These are phyloP conservation scores for Acholoe squamosa DNA, from an alignment of 2,888 invertebrate genomes.

Conservation along the genomic window DNA sequence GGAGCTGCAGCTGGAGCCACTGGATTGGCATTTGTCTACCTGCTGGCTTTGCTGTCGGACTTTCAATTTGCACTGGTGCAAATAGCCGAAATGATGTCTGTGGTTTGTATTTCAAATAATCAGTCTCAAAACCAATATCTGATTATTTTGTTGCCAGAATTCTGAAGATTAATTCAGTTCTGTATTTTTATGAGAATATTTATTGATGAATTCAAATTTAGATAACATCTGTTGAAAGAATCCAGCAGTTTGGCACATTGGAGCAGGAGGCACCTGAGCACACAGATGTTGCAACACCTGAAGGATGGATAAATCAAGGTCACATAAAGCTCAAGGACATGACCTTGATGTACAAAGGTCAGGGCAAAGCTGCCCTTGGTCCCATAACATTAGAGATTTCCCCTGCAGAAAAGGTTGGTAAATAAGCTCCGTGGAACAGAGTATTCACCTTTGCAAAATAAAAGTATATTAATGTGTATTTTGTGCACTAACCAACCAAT, in stretches of 20 bases:
- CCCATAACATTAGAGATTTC: background rate
- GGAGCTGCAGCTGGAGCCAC: background rate
- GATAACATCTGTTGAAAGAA: conserved; percentile 55
- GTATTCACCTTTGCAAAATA: no score
- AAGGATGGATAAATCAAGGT: background rate
- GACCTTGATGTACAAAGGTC: background rate
- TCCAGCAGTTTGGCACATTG: background rate
- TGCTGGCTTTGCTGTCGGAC: background rate
- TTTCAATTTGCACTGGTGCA: background rate
- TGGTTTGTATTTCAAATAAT: no score
- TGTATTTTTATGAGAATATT: no score
- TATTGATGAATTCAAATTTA: no score
- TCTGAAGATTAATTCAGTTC: no score
- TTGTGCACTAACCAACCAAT: no score
- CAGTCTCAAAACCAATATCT: no score
- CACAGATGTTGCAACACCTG: background rate
- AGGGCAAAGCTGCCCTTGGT: background rate
- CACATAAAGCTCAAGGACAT: background rate
- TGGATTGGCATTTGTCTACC: background rate
- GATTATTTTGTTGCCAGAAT: no score
- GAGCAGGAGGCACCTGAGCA: conserved; percentile 30
- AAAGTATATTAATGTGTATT: no score
- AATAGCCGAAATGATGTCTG: no score
- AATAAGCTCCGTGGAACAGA: no score
- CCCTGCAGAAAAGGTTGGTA: background rate